Conservation (phyloP, 2,888 invertebrate species). For the Isoperla grammatica region DNA sequence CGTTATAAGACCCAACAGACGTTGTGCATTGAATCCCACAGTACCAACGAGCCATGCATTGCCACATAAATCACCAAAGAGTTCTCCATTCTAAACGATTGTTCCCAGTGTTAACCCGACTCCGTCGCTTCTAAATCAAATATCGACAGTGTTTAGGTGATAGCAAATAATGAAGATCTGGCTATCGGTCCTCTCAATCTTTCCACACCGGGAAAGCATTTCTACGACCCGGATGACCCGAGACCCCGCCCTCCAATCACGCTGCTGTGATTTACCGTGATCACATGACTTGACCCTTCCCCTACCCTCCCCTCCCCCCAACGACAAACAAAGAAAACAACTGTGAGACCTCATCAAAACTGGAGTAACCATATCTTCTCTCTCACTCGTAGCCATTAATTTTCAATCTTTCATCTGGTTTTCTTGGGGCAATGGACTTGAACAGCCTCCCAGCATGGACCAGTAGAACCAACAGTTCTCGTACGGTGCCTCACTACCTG, state of each 20-base stretch:
- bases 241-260: slow-evolving; percentile 3
- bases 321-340: slow-evolving; percentile 9
- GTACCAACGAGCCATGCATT: no score
- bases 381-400: slow-evolving; percentile 3
- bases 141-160: background rate
- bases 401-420: background rate
- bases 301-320: background rate
- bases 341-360: slow-evolving; percentile 12
- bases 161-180: slow-evolving; percentile 1
- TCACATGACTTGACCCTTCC: background rate
- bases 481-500: no score
- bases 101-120: background rate
- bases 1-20: no score
- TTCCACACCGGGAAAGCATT: slow-evolving; percentile 1
- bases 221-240: background rate
- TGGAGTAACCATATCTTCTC: slow-evolving; percentile 7
- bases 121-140: background rate
- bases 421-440: slow-evolving; percentile 5
- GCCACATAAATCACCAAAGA: no score
- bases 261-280: background rate
- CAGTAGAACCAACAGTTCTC: background rate
- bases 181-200: background rate
- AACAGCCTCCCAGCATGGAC: background rate
- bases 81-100: no score
- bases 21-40: no score